Conservation (phyloP, 2,113 vertebrate genomes). For the Trematomus loennbergii region DNA sequence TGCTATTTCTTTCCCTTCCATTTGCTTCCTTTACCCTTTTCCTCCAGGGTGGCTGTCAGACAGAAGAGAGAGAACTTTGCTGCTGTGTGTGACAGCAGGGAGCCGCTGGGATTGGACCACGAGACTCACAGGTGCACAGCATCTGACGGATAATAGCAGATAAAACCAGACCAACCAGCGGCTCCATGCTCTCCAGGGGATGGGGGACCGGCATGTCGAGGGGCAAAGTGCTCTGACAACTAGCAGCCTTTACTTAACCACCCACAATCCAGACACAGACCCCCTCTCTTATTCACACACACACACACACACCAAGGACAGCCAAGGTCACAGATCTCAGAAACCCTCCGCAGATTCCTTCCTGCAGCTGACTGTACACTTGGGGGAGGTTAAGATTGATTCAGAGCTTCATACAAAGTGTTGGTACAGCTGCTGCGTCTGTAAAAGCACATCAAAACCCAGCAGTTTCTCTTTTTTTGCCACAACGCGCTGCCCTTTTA, state of each 20-base stretch:
- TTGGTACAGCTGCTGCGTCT: conserved; percentile 41
- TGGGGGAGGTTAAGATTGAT: conserved; percentile 59
- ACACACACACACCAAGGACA: conserved; percentile 62
- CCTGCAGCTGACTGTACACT: conserved; percentile 55
- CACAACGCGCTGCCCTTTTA: conserved; percentile 36
- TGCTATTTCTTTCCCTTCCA: conserved; percentile 57
- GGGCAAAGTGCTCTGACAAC: conserved; percentile 64
- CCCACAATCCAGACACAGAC: conserved; percentile 39
- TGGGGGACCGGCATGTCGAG: conserved; percentile 28
- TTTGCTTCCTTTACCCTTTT: conserved; percentile 55
- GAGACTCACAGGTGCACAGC: conserved; percentile 71
- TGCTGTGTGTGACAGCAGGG: conserved; percentile 67
- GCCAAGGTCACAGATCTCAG: conserved; percentile 61
- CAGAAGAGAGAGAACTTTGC: conserved; percentile 66
- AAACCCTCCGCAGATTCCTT: conserved; percentile 48
- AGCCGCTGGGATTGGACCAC: conserved; percentile 71
- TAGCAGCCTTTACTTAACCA: conserved; percentile 58
- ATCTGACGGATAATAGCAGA: conserved; percentile 79
- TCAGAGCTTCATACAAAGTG: conserved; percentile 48
- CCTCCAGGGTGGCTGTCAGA: conserved; percentile 74
- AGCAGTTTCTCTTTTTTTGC: conserved; percentile 25
- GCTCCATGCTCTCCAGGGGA: conserved; percentile 33
- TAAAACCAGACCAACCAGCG: conserved; percentile 61
- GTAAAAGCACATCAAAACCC: conserved; percentile 38
- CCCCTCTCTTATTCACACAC: conserved; percentile 6